These are phyloP conservation scores for Tetraneura akinire DNA, from an alignment of 1,140 invertebrate genomes.

Conservation along the genomic window DNA sequence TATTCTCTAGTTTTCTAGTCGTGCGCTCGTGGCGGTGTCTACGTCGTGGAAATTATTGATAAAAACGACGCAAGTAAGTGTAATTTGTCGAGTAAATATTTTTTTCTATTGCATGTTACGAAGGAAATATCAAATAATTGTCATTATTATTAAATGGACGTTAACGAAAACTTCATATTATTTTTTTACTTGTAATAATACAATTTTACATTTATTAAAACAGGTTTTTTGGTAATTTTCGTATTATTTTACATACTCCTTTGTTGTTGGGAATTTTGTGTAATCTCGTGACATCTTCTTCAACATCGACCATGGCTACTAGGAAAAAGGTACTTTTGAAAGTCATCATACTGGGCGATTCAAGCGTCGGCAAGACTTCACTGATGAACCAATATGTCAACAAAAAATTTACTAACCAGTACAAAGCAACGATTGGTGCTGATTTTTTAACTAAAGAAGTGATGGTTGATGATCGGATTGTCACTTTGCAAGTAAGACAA, in stretches of 20 bases:
- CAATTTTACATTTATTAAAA: too few relatives aligned
- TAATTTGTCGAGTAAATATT: too few relatives aligned
- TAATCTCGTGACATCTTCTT: neutral
- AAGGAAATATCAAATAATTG: too few relatives aligned
- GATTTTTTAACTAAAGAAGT: conserved; percentile 99
- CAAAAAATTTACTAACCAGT: conserved; percentile 99
- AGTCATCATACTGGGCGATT: conserved; percentile 97
- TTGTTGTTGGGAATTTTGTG: neutral
- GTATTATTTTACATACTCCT: neutral
- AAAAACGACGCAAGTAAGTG: too few relatives aligned
- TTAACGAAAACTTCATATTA: too few relatives aligned
- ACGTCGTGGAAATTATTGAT: too few relatives aligned
- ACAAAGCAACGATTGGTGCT: conserved; percentile 99
- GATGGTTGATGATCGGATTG: conserved; percentile 95
- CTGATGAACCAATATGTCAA: conserved; percentile 99
- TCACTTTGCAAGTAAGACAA: conserved; percentile 91
- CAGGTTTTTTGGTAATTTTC: neutral
- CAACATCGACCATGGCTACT: conserved; percentile 72
- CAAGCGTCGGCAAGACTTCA: conserved; percentile 99
- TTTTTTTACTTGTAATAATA: too few relatives aligned
- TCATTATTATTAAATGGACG: too few relatives aligned
- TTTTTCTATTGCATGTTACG: too few relatives aligned
- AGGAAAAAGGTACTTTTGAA: conserved; percentile 95
- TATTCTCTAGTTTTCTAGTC: too few relatives aligned
- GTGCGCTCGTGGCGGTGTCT: too few relatives aligned